phyloP scores from a whole-genome alignment of 2,888 invertebrate genomes.

The Galerucella calmariensis region DNA sequence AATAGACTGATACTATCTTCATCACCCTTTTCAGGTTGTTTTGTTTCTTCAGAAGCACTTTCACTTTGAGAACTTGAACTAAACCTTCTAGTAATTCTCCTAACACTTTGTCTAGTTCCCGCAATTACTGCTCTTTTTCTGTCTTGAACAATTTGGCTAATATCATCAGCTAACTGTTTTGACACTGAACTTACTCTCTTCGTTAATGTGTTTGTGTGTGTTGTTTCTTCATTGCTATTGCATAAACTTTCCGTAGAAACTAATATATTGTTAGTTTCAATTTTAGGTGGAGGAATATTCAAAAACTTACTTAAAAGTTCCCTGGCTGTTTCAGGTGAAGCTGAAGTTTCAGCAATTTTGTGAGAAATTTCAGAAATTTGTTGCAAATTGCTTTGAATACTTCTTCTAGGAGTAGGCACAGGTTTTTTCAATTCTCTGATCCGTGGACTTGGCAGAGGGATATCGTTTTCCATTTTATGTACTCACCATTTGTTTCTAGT shows the following conservation, averaged over 20 bases:
- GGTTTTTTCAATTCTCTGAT: constrained; percentile 62
- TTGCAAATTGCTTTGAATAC: constrained; percentile 57
- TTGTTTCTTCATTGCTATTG: constrained; percentile 32
- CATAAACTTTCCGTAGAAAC: constrained; percentile 26
- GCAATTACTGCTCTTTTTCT: constrained; percentile 73
- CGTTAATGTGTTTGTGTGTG: constrained; percentile 56
- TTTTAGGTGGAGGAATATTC: constrained; percentile 29
- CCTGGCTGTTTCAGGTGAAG: neutral
- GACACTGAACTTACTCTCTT: constrained; percentile 66
- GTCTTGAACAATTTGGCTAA: constrained; percentile 68
- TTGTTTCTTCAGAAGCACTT: constrained; percentile 39
- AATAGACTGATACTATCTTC: constrained; percentile 66
- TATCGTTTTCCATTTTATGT: constrained; percentile 23
- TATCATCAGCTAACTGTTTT: constrained; percentile 69
- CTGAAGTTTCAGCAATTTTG: neutral
- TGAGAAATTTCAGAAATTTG: constrained; percentile 34
- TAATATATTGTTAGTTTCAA: constrained; percentile 16
- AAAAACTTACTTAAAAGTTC: neutral
- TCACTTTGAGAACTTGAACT: constrained; percentile 52
- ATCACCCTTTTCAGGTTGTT: constrained; percentile 45
- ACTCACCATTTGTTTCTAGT: constrained; percentile 8
- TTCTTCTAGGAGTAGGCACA: constrained; percentile 69
- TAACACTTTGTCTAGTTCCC: constrained; percentile 69
- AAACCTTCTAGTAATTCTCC: constrained; percentile 60
- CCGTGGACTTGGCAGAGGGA: constrained; percentile 16